Percentiles rank a stretch among this genome's conserved stretches.
Conservation (phyloP, 2,888 invertebrate genomes). For the Adelognathus sp. region DNA sequence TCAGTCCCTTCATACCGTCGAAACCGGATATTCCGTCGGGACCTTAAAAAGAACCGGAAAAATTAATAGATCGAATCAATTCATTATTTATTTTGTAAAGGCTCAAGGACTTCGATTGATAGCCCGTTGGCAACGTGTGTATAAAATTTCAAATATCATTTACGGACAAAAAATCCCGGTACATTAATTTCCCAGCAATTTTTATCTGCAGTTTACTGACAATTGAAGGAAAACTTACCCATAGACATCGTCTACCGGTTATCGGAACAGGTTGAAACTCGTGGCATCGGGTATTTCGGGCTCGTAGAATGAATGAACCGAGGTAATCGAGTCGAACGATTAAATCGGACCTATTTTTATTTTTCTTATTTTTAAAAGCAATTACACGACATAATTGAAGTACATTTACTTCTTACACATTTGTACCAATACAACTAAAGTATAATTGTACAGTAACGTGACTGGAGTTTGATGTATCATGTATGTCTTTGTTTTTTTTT, state of each 20-base stretch:
- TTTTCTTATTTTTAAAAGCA: slow-evolving; percentile 80
- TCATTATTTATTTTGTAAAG: no score
- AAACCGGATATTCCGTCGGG: slow-evolving; percentile 74
- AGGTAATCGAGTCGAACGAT: background rate
- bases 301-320: background rate
- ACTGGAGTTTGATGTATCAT: slow-evolving; percentile 70
- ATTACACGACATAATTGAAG: slow-evolving; percentile 80
- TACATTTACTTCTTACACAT: slow-evolving; percentile 77
- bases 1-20: slow-evolving; percentile 77
- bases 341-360: slow-evolving; percentile 76
- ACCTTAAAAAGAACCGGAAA: slow-evolving; percentile 62
- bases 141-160: no score
- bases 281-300: no score
- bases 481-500: slow-evolving; percentile 49
- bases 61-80: no score
- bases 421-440: slow-evolving; percentile 77
- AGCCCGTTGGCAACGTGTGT: no score
- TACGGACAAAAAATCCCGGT: no score
- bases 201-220: no score
- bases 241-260: no score
- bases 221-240: no score
- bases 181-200: no score
- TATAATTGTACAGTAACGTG: slow-evolving; percentile 77
- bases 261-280: no score
- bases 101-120: no score